These are phyloP conservation scores for Lampropteryx suffumata DNA, from an alignment of 2,888 invertebrate genomes.

Conservation along the genomic window DNA sequence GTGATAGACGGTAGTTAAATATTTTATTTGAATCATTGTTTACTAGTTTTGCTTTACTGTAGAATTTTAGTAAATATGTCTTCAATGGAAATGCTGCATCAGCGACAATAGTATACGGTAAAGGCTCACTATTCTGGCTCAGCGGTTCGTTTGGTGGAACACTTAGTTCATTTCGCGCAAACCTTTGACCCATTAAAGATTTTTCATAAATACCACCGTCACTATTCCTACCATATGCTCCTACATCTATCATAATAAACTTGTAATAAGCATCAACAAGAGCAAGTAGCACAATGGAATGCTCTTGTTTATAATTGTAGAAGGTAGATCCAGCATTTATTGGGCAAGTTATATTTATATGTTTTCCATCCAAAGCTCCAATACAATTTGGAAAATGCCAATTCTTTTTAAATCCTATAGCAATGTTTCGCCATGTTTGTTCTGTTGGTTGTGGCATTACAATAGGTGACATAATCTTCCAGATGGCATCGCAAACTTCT, in stretches of 20 bases:
- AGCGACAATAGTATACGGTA: no score
- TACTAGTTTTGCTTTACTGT: no score
- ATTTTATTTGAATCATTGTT: no score
- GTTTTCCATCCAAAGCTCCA: constrained; percentile 2
- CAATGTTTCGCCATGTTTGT: background rate
- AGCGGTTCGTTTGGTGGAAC: no score
- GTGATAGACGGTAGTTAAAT: no score
- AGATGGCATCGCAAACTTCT: constrained; percentile 29
- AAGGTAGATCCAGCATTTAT: background rate
- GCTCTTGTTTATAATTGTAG: background rate
- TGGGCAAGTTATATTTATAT: background rate
- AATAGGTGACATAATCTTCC: constrained; percentile 32
- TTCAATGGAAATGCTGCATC: no score
- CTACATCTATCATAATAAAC: constrained; percentile 1
- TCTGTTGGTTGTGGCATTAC: constrained; percentile 18
- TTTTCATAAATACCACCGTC: background rate
- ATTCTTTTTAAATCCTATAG: background rate
- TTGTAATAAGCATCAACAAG: constrained; percentile 3
- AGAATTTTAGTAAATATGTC: no score
- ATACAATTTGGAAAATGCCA: background rate
- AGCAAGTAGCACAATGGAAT: background rate
- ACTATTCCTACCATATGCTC: background rate
- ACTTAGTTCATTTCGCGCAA: no score
- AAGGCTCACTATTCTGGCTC: no score
- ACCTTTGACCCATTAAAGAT: no score